Evolutionary conservation across 92 coral and sea anemone genomes (phyloP).

Genomic region (Zoanthus sociatus): DNA sequence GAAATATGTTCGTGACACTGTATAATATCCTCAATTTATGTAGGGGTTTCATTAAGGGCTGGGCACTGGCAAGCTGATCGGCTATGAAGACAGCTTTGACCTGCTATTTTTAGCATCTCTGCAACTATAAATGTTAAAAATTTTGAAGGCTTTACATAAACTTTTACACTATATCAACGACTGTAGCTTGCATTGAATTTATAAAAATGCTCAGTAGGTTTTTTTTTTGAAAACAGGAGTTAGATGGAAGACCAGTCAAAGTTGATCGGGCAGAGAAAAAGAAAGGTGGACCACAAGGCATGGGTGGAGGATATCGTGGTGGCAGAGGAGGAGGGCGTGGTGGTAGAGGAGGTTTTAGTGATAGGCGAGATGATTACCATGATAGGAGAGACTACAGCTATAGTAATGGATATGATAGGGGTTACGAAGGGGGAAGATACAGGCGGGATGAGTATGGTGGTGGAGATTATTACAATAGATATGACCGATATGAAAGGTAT

Average conservation of each 20-base stretch:
- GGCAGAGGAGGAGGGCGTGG: slow-evolving; percentile 55
- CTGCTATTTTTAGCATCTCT: no score
- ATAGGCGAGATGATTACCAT: neutral
- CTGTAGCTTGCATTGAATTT: no score
- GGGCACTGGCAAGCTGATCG: no score
- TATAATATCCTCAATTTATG: no score
- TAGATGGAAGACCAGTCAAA: slow-evolving; percentile 52
- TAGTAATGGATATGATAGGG: slow-evolving; percentile 3
- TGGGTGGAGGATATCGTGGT: slow-evolving; percentile 50
- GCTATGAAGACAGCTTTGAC: no score
- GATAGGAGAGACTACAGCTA: slow-evolving; percentile 33
- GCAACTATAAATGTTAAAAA: no score
- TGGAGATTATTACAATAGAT: slow-evolving; percentile 17
- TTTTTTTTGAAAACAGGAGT: slow-evolving; percentile 14
- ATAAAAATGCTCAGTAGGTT: neutral
- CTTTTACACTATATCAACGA: no score
- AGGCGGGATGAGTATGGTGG: slow-evolving; percentile 37
- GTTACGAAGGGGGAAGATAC: slow-evolving; percentile 18
- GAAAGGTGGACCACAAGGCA: slow-evolving; percentile 18
- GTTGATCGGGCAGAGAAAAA: slow-evolving; percentile 51
- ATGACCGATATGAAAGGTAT: slow-evolving; percentile 3
- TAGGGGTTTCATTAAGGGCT: no score
- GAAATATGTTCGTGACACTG: no score
- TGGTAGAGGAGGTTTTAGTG: slow-evolving; percentile 40
- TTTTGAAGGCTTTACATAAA: no score